Base-by-base conservation (phyloP, 2,113 vertebrate species). In the Lophura nycthemera region DNA sequence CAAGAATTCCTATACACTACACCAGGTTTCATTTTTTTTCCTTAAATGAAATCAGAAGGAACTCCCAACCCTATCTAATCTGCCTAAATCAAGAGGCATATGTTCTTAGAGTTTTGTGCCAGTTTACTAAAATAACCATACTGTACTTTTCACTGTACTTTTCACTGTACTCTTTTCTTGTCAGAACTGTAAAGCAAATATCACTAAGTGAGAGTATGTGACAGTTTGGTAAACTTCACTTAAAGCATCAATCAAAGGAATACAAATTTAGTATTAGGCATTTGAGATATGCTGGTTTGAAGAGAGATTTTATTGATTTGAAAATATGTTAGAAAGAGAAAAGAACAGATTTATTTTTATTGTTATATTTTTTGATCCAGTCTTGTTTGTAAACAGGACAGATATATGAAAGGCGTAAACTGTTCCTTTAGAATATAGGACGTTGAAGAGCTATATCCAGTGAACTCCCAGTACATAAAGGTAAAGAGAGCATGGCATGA, bases 171-270 rank as follows among this genome's bases (percentile, higher is more conserved):
- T 89, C 89, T 78, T 83, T 42, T 93, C 84, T 89, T 96, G 91
- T 92, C 89, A 94, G 91, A 89, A 83, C 71, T 92, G 88, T 82
- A 76, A 65, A 86, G 83, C 65, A 93, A 95, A 90, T 66, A 88
- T 64, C 1, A 11, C 73, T 83, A 88, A 90, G 93, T 88, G 93
- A 91, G 57, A 92, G 63, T 1, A 6, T 86, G 52, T 91, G 79
- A 65, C 50, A 92, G 82, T 77, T 94, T 91, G 59, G 78, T 91
- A 52, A 54, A 54, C 32, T 95, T 78, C 52, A 70, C 81, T 89
- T 74, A 74, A 32, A 91, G 64, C 71, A 60, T 95, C 85, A 89
- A 43, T 95, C 72, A 89, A 57, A 77, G 38, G 57, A 87, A 66
- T 88, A 71, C 27, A 92, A 88, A 77, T 18, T 20, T 38, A 75